Evolutionary conservation across 2,888 invertebrate species (phyloP), one percentile per base, ranked within the genome.

Genomic region (Lasioglossum oenotherae): DNA sequence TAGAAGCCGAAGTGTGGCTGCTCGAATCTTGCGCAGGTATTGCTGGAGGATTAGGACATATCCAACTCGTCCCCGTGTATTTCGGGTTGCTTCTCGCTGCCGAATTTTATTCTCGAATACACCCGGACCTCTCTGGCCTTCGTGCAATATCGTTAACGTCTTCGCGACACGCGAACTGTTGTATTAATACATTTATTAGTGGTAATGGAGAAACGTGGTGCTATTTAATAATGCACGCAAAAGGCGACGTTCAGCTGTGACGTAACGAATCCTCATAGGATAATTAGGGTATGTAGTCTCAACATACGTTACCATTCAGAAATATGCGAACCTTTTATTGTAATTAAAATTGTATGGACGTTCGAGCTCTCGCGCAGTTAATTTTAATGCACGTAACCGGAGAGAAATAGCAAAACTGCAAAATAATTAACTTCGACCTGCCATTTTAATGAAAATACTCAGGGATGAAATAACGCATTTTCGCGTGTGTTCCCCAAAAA

Each of bases 161-260:
- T 57, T n/a, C 12, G n/a, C 57, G n/a, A n/a, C 57, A 57, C 57
- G 57, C 57, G 57, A 57, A 4, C 57, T n/a, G 57, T 57, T 57
- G n/a, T 57, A 12, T 57, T 57, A 57, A 57, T 57, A 57, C 57
- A 57, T 57, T 57, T 57, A 57, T 57, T 57, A n/a, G 57, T 4
- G 57, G 10, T 57, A 57, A 57, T 57, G 57, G 57, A 57, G 57
- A 57, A 57, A 57, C 57, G n/a, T n/a, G n/a, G 57, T 57, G 57
- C n/a, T n/a, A 57, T 57, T 57, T 57, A 57, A 57, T 57, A 57
- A 57, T 57, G 57, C 57, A 57, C 57, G 57, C 57, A 57, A 57
- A 57, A 12, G 57, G 57, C 10, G 57, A n/a, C n/a, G 57, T 57
- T 57, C 57, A n/a, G n/a, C 57, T 1, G 57, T 57, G 57, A 57